phyloP scores from a whole-genome alignment of 2,888 invertebrate genomes.

The Plebejus anna region DNA sequence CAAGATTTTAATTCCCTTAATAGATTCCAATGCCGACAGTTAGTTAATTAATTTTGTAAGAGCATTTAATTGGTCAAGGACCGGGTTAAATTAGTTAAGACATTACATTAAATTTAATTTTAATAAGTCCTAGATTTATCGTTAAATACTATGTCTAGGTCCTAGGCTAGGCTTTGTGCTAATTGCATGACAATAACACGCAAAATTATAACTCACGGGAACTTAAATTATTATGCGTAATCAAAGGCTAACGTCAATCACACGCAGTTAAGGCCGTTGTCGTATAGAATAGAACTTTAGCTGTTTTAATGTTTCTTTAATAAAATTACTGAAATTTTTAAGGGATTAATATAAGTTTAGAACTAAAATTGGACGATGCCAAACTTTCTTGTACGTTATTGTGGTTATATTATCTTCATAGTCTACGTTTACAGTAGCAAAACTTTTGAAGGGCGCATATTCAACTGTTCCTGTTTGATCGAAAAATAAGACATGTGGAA shows the following conservation, averaged over 20 bases:
- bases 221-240: background rate
- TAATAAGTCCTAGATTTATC: background rate
- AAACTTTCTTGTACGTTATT: too few relatives aligned
- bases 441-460: too few relatives aligned
- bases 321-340: too few relatives aligned
- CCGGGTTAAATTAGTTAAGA: background rate
- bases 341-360: too few relatives aligned
- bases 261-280: background rate
- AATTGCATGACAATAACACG: background rate
- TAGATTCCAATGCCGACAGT: background rate
- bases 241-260: background rate
- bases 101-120: constrained; percentile 15
- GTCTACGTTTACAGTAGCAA: too few relatives aligned
- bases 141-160: background rate
- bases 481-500: too few relatives aligned
- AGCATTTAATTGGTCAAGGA: constrained; percentile 23
- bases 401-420: too few relatives aligned
- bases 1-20: constrained; percentile 15
- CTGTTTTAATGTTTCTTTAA: background rate
- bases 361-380: too few relatives aligned
- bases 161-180: background rate
- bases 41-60: background rate
- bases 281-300: background rate
- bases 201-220: background rate
- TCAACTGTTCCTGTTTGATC: too few relatives aligned